Evolutionary conservation across 2,888 invertebrate genomes (phyloP).

Genomic region (Cantharis rufa): DNA sequence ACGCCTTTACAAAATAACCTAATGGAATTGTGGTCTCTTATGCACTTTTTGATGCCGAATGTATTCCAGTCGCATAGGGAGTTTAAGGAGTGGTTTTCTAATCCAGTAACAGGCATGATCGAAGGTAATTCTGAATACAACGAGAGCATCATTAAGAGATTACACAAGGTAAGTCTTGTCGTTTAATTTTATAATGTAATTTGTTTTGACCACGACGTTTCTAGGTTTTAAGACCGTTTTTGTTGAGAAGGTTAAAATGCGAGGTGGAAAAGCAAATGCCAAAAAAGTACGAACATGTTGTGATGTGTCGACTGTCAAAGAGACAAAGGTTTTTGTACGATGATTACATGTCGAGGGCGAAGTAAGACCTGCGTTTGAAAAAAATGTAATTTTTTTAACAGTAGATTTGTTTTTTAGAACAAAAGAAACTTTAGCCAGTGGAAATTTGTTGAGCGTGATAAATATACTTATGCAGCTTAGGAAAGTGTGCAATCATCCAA

Average conservation of each 20-base stretch:
- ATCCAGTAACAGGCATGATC: slow-evolving; percentile 95
- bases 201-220: slow-evolving; percentile 38
- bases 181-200: background rate
- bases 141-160: slow-evolving; percentile 82
- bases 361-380: slow-evolving; percentile 61
- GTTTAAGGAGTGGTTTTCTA: slow-evolving; percentile 98
- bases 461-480: slow-evolving; percentile 96
- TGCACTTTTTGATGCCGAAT: slow-evolving; percentile 98
- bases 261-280: slow-evolving; percentile 99
- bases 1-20: slow-evolving; percentile 95
- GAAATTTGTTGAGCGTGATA: slow-evolving; percentile 93
- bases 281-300: slow-evolving; percentile 92
- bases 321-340: slow-evolving; percentile 97
- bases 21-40: slow-evolving; percentile 96
- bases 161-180: slow-evolving; percentile 81
- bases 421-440: slow-evolving; percentile 87
- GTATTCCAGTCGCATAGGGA: slow-evolving; percentile 95
- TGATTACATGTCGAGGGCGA: slow-evolving; percentile 97
- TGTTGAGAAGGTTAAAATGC: slow-evolving; percentile 86
- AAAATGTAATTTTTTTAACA: slow-evolving; percentile 10
- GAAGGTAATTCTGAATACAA: slow-evolving; percentile 92
- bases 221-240: slow-evolving; percentile 88
- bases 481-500: slow-evolving; percentile 98
- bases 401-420: slow-evolving; percentile 66
- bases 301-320: slow-evolving; percentile 92